Percentiles rank a stretch among this genome's conserved stretches.
These are phyloP conservation scores for Bedellia somnulentella DNA, from an alignment of 2,888 invertebrate genomes.

Conservation along the genomic window DNA sequence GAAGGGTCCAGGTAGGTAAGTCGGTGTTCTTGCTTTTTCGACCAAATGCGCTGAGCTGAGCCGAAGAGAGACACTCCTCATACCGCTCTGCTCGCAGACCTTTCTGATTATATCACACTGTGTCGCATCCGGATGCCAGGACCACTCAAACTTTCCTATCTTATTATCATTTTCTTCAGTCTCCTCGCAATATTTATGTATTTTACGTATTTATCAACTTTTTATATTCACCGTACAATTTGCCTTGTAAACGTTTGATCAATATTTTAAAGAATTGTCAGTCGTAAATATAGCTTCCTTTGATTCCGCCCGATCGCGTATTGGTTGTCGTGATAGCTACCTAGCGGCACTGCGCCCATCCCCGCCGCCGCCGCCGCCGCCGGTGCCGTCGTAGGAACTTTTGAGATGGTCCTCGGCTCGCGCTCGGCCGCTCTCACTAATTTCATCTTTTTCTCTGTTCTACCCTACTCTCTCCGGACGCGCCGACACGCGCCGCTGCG, in stretches of 20 bases:
- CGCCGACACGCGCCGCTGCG: slow-evolving; percentile 68
- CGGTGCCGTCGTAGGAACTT: slow-evolving; percentile 70
- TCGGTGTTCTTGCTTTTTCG: slow-evolving; percentile 44
- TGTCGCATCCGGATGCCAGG: slow-evolving; percentile 63
- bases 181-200: slow-evolving; percentile 21
- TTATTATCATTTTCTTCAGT: slow-evolving; percentile 19
- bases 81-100: no score
- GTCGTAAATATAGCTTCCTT: slow-evolving; percentile 4
- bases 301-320: no score
- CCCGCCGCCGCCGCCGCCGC: slow-evolving; percentile 10
- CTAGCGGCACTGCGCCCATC: not conserved
- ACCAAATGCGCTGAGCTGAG: slow-evolving; percentile 12
- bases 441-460: slow-evolving; percentile 69
- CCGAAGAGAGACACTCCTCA: no score
- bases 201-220: slow-evolving; percentile 10
- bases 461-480: slow-evolving; percentile 72
- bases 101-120: no score
- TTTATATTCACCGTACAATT: slow-evolving; percentile 9
- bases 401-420: slow-evolving; percentile 87
- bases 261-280: slow-evolving; percentile 1
- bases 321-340: no score
- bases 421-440: slow-evolving; percentile 59
- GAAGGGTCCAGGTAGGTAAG: slow-evolving; percentile 40
- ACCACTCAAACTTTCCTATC: slow-evolving; percentile 77
- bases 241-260: slow-evolving; percentile 1